Evolutionary conservation across 2,113 vertebrate species (phyloP).

Genomic region (Camarhynchus parvulus): DNA sequence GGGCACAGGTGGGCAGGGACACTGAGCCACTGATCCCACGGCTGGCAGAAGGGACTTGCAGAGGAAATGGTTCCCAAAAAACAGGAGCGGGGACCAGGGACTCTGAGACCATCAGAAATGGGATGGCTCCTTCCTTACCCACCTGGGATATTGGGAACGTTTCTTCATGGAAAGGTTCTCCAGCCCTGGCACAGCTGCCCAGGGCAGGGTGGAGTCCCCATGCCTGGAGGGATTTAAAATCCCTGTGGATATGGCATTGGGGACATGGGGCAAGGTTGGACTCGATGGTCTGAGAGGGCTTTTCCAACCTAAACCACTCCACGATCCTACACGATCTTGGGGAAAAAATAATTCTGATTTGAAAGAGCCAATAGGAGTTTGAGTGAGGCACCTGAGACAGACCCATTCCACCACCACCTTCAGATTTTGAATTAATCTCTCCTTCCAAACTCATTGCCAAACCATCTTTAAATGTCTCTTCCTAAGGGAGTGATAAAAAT

Average conservation of each 20-base stretch:
- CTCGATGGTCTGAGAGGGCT: neutral
- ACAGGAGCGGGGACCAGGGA: neutral
- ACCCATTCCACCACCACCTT: neutral
- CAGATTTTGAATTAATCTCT: neutral
- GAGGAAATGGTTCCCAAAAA: neutral
- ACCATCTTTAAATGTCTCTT: neutral
- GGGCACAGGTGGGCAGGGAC: neutral
- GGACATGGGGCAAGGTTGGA: fast-evolving
- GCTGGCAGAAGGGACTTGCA: neutral
- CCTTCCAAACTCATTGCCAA: neutral
- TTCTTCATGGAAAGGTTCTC: too few species aligned
- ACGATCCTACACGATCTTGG: neutral
- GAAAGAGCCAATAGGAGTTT: neutral
- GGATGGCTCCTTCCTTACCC: neutral
- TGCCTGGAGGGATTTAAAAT: neutral
- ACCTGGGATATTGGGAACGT: neutral
- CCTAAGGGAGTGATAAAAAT: neutral
- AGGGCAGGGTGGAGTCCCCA: neutral
- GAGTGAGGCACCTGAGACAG: neutral
- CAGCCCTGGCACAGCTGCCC: neutral
- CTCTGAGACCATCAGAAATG: neutral
- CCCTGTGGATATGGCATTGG: neutral
- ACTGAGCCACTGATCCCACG: fast-evolving
- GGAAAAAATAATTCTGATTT: fast-evolving
- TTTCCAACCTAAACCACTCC: neutral